Percentiles rank a stretch among this genome's conserved stretches.
These are phyloP conservation scores for Cancer borealis DNA, from an alignment of 2,888 invertebrate genomes.

Conservation along the genomic window DNA sequence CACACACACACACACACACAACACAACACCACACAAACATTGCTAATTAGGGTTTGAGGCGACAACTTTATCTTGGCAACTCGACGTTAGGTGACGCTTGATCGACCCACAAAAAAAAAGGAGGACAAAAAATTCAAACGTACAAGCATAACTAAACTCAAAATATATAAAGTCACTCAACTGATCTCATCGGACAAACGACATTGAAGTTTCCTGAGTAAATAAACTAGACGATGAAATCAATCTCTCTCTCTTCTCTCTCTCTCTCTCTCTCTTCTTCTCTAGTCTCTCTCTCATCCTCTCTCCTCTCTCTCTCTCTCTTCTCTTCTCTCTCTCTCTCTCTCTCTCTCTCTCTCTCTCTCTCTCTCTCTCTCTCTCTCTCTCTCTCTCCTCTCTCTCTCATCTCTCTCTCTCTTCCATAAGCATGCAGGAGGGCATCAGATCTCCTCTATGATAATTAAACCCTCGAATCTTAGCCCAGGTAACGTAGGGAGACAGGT, in stretches of 20 bases:
- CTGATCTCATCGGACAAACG: not conserved
- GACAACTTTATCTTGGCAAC: not conserved
- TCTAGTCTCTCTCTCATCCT: not conserved
- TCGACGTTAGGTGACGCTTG: not conserved
- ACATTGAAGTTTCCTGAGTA: not conserved
- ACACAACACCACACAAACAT: too few relatives aligned
- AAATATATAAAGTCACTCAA: not conserved
- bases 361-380: too few relatives aligned
- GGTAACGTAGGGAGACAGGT: constrained; percentile 28
- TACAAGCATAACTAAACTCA: not conserved
- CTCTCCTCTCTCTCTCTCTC: too few relatives aligned
- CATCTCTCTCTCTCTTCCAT: too few relatives aligned
- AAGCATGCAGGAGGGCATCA: not conserved
- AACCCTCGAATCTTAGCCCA: not conserved
- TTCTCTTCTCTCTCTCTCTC: not conserved
- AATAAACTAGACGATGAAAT: too few relatives aligned
- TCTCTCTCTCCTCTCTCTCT: too few relatives aligned
- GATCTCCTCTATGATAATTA: not conserved
- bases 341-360: too few relatives aligned
- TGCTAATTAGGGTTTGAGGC: not conserved
- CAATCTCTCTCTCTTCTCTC: too few relatives aligned
- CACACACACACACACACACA: constrained; percentile 8
- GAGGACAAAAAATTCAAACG: too few relatives aligned
- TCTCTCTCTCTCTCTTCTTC: not conserved
- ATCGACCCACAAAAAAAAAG: too few relatives aligned